A percentile compares a stretch with the other conserved stretches of the same genome.
Evolutionary conservation across 2,113 vertebrate species (phyloP).

Genomic region (Spea bombifrons): DNA sequence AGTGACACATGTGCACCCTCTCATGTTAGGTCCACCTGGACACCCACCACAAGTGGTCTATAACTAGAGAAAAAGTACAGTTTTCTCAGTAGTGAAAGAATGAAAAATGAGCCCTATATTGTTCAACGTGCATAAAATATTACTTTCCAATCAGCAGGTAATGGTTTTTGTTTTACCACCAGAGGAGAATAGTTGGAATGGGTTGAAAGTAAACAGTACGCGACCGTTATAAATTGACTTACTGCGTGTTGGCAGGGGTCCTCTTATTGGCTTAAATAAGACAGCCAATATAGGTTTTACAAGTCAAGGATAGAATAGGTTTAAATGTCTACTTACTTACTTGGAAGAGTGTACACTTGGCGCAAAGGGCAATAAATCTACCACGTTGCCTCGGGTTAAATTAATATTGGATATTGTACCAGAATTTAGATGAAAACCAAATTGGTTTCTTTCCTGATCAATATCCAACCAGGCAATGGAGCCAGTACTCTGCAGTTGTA

Average conservation of each 20-base stretch:
- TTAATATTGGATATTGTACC: constrained; percentile 37
- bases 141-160: constrained; percentile 1
- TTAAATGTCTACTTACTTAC: constrained; percentile 26
- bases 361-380: constrained; percentile 30
- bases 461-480: constrained; percentile 25
- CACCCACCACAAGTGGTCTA: too few relatives aligned
- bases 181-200: constrained; percentile 19
- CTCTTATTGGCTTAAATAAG: constrained; percentile 9
- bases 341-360: neutral
- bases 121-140: constrained; percentile 8
- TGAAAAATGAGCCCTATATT: too few relatives aligned
- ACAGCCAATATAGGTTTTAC: constrained; percentile 2
- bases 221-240: constrained; percentile 20
- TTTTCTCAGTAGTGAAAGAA: too few relatives aligned
- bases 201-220: constrained; percentile 18
- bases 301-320: constrained; percentile 26
- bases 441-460: constrained; percentile 31
- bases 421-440: constrained; percentile 39
- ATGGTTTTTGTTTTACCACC: neutral
- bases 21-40: too few relatives aligned
- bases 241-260: constrained; percentile 15
- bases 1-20: too few relatives aligned
- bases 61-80: too few relatives aligned
- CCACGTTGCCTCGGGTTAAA: constrained; percentile 30
- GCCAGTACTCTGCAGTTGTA: neutral